Percentiles rank a stretch among this genome's conserved stretches.
phyloP scores from a whole-genome alignment of 2,888 invertebrate genomes.

The Tiliacea aurago region DNA sequence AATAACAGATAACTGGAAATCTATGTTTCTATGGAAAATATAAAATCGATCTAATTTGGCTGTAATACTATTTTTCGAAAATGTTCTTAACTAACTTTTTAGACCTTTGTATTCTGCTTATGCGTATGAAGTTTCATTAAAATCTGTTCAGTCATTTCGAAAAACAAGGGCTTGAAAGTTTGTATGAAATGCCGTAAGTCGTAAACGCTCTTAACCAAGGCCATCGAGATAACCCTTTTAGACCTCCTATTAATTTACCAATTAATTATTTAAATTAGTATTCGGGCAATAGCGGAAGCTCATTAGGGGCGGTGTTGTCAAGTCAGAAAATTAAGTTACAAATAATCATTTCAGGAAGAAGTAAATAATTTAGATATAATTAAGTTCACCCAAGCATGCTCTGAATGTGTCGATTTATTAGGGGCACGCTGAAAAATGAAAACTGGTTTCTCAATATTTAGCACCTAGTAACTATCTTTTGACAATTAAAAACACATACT shows the following conservation, averaged over 20 bases:
- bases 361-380: not conserved
- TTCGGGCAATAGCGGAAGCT: not conserved
- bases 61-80: too few relatives aligned
- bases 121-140: too few relatives aligned
- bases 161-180: too few relatives aligned
- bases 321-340: constrained; percentile 4
- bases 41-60: too few relatives aligned
- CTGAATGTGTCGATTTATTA: not conserved
- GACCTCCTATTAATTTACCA: not conserved
- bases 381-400: not conserved
- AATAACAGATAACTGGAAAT: too few relatives aligned
- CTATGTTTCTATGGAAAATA: too few relatives aligned
- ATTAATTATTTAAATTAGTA: not conserved
- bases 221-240: not conserved
- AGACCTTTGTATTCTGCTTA: too few relatives aligned
- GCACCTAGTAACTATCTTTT: not conserved
- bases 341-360: not conserved
- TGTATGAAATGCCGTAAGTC: too few relatives aligned
- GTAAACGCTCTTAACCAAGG: too few relatives aligned
- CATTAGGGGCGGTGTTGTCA: not conserved
- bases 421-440: not conserved
- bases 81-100: too few relatives aligned
- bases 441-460: not conserved
- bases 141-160: too few relatives aligned
- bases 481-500: not conserved